A percentile compares a stretch with the other conserved stretches of the same genome.
These are phyloP conservation scores for Mesorhabditis belari DNA, from an alignment of 2,888 invertebrate species.

Conservation along the genomic window DNA sequence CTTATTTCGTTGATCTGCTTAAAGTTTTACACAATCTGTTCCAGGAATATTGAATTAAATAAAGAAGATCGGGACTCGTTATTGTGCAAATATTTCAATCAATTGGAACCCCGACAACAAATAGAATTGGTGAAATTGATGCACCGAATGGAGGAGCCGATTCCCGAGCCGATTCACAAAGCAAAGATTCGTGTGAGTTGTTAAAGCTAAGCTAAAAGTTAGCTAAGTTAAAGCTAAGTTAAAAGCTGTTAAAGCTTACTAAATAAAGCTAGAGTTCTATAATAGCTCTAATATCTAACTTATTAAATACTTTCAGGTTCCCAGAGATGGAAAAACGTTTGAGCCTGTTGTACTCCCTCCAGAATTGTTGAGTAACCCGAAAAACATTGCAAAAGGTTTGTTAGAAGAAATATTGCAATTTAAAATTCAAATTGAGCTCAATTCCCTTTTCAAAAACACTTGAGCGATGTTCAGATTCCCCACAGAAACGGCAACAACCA, in stretches of 20 bases:
- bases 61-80: neutral
- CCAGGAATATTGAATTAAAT: too few species aligned
- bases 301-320: neutral
- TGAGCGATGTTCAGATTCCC: neutral
- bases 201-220: neutral
- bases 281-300: neutral
- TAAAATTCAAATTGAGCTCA: neutral
- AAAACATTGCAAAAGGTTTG: neutral
- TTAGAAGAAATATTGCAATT: neutral
- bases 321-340: neutral
- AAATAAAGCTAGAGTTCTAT: too few species aligned
- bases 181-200: neutral
- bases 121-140: neutral
- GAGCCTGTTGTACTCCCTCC: neutral
- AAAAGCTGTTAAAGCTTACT: neutral
- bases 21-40: too few species aligned
- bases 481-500: neutral
- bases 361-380: neutral
- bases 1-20: too few species aligned
- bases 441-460: neutral
- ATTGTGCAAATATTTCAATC: neutral
- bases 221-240: neutral
- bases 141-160: neutral
- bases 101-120: neutral
- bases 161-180: neutral